Percentiles rank a stretch among this genome's conserved stretches.
Conservation (phyloP, 2,797 vertebrate species). For the Falco cherrug region DNA sequence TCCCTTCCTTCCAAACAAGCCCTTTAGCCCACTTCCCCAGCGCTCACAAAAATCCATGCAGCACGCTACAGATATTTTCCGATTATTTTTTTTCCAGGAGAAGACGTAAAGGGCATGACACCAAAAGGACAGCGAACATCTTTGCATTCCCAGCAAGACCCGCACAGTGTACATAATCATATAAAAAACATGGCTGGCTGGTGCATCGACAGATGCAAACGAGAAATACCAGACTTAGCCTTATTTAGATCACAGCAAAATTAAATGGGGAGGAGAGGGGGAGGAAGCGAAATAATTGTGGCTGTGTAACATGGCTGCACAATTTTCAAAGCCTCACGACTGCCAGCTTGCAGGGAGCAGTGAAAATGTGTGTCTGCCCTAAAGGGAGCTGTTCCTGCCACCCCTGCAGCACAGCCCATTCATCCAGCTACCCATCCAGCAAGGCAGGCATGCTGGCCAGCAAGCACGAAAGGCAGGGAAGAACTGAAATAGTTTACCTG, state of each 20-base stretch:
- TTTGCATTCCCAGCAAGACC: conserved; percentile 39
- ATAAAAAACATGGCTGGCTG: conserved; percentile 80
- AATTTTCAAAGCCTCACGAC: conserved; percentile 23
- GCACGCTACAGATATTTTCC: background rate
- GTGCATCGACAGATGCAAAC: conserved; percentile 67
- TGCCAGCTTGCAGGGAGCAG: conserved; percentile 37
- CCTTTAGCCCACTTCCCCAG: conserved; percentile 1
- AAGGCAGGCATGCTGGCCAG: background rate
- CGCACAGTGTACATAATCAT: conserved; percentile 53
- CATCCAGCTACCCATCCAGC: background rate
- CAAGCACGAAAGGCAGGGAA: background rate
- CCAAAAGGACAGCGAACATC: conserved; percentile 44
- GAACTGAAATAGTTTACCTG: conserved; percentile 61
- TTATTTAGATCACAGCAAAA: conserved; percentile 53
- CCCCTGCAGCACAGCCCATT: conserved; percentile 2
- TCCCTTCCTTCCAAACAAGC: background rate
- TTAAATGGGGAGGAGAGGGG: background rate
- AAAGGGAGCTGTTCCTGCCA: conserved; percentile 45
- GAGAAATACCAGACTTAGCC: conserved; percentile 49
- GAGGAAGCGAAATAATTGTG: conserved; percentile 49
- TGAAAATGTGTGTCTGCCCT: conserved; percentile 15
- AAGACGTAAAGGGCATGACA: conserved; percentile 54
- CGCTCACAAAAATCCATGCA: background rate
- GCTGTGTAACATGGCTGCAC: conserved; percentile 65
- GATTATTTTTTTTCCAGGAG: background rate